Evolutionary conservation across 2,888 invertebrate genomes (phyloP).

Genomic region (Mactromeris polynyma): DNA sequence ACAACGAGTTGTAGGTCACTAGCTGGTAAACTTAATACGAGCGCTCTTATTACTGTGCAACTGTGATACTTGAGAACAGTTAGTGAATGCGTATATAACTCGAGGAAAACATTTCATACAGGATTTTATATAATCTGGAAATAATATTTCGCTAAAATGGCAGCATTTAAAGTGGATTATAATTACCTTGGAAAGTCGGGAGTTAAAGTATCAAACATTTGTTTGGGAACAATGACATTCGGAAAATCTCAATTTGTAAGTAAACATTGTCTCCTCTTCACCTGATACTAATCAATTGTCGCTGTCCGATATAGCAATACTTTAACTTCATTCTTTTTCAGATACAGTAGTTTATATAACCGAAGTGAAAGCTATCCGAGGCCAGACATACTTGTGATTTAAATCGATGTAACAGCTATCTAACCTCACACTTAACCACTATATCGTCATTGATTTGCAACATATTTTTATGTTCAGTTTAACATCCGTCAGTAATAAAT

Average conservation of each 20-base stretch:
- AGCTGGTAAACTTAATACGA: too few species aligned
- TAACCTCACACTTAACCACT: too few species aligned
- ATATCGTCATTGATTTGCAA: neutral
- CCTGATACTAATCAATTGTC: neutral
- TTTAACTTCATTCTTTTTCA: neutral
- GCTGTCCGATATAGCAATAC: neutral
- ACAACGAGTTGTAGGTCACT: too few species aligned
- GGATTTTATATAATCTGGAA: neutral
- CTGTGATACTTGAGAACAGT: too few species aligned
- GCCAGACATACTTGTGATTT: neutral
- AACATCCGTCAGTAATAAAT: too few species aligned
- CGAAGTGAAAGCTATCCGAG: neutral
- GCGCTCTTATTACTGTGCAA: too few species aligned
- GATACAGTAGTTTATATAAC: neutral
- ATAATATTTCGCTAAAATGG: conserved; percentile 13
- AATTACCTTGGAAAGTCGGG: conserved; percentile 79
- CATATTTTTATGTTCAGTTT: neutral
- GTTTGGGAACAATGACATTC: conserved; percentile 83
- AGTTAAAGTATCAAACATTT: conserved; percentile 82
- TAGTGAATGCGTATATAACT: too few species aligned
- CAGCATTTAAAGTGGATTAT: conserved; percentile 56
- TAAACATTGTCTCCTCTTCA: too few species aligned
- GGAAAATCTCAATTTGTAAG: conserved; percentile 47
- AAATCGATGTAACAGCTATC: too few species aligned
- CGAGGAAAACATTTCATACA: neutral